Conservation (phyloP, 2,888 invertebrate species). For the Mythimna impura region DNA sequence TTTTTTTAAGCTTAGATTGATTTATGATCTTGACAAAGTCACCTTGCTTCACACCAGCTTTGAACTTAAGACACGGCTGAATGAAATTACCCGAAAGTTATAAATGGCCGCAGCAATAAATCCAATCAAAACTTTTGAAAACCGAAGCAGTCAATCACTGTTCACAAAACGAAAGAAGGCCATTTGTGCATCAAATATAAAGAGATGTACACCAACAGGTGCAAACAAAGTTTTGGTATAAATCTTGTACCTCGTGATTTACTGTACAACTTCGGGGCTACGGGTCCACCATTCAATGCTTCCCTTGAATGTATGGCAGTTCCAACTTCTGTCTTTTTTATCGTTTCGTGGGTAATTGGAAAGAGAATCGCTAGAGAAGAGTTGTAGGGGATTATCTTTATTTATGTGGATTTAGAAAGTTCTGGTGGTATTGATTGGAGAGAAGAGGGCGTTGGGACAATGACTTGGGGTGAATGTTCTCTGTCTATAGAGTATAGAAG, state of each 20-base stretch:
- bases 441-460: not conserved
- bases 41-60: not conserved
- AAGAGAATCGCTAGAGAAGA: conserved; percentile 43
- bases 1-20: not conserved
- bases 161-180: conserved; percentile 20
- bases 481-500: not conserved
- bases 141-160: conserved; percentile 31
- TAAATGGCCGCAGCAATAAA: conserved; percentile 23
- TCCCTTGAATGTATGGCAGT: conserved; percentile 45
- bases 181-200: conserved; percentile 49
- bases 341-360: conserved; percentile 52
- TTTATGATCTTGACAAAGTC: conserved; percentile 8
- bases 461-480: conserved; percentile 23
- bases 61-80: not conserved
- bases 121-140: conserved; percentile 50
- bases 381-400: conserved; percentile 40
- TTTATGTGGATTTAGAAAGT: conserved; percentile 29
- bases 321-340: conserved; percentile 55
- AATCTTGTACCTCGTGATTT: conserved; percentile 63
- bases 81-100: conserved; percentile 32
- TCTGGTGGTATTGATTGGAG: conserved; percentile 20
- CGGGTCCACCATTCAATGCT: conserved; percentile 56
- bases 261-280: conserved; percentile 58
- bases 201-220: conserved; percentile 61
- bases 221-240: conserved; percentile 66